Conservation (phyloP, 2,113 vertebrate genomes). For the Odobenus rosmarus region DNA sequence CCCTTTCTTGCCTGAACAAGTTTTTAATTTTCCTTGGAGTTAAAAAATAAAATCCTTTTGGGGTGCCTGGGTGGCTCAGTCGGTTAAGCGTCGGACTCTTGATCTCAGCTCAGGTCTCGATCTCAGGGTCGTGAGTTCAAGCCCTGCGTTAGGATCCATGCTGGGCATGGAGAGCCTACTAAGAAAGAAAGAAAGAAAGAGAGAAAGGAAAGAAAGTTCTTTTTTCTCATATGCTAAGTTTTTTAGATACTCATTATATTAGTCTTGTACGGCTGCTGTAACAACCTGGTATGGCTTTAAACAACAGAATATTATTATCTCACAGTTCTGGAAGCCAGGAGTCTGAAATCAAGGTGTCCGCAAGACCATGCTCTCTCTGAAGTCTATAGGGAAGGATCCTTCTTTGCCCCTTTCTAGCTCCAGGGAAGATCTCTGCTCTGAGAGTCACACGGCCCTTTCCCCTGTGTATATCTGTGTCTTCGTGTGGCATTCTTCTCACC, state of each 20-base stretch:
- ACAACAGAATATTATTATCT: not conserved
- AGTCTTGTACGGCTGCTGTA: not conserved
- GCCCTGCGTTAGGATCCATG: not conserved
- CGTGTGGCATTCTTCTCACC: not conserved
- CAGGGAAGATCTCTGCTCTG: not conserved
- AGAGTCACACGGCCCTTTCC: not conserved
- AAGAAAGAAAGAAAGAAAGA: too few relatives aligned
- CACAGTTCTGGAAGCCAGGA: not conserved
- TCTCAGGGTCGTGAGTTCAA: not conserved
- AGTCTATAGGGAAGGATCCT: not conserved
- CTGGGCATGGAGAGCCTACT: not conserved
- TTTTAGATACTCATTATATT: not conserved
- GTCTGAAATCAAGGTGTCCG: not conserved
- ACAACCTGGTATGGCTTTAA: not conserved
- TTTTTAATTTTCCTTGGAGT: not conserved
- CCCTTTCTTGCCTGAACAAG: constrained; percentile 3
- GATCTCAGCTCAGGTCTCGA: not conserved
- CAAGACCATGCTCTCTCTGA: not conserved
- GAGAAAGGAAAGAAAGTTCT: not conserved
- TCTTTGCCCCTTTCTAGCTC: not conserved
- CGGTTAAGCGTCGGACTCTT: not conserved
- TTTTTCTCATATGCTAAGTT: not conserved
- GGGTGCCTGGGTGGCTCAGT: not conserved
- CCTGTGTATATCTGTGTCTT: not conserved
- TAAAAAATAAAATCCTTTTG: not conserved